Percentiles rank a stretch among this genome's conserved stretches.
Evolutionary conservation across 2,888 invertebrate species (phyloP).

Genomic region (Tenthredo mesomela): DNA sequence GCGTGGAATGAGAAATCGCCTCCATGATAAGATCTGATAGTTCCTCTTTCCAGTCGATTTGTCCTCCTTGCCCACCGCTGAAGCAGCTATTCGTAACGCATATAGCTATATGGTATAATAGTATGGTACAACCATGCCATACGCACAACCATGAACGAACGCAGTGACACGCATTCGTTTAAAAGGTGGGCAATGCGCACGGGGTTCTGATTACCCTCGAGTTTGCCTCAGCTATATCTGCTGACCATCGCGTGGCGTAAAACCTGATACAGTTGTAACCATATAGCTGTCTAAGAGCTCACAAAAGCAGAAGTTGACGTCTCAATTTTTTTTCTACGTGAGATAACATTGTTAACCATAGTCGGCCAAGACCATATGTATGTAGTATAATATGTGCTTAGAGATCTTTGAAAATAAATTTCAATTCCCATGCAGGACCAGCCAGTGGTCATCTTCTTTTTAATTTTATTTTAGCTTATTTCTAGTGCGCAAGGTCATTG

Average conservation of each 20-base stretch:
- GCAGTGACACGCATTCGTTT: slow-evolving; percentile 47
- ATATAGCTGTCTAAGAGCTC: slow-evolving; percentile 68
- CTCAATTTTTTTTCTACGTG: slow-evolving; percentile 71
- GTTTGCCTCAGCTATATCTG: slow-evolving; percentile 64
- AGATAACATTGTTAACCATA: slow-evolving; percentile 70
- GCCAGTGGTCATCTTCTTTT: background rate
- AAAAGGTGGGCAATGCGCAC: slow-evolving; percentile 61
- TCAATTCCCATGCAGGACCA: background rate
- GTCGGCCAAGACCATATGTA: background rate
- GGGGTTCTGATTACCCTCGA: slow-evolving; percentile 71
- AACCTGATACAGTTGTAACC: slow-evolving; percentile 70
- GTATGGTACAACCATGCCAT: background rate
- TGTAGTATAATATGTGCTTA: background rate
- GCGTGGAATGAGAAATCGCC: slow-evolving; percentile 38
- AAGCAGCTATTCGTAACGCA: slow-evolving; percentile 16
- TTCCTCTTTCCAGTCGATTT: slow-evolving; percentile 41
- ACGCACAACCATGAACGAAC: slow-evolving; percentile 3
- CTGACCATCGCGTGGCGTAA: slow-evolving; percentile 68
- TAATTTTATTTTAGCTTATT: background rate
- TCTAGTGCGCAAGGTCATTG: background rate
- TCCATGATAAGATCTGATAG: slow-evolving; percentile 45
- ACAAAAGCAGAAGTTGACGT: slow-evolving; percentile 72
- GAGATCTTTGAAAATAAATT: slow-evolving; percentile 37
- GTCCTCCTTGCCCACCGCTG: slow-evolving; percentile 32
- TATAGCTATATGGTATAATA: background rate